Evolutionary conservation across 1,140 invertebrate genomes (phyloP), one percentile per base, ranked within the genome.

Genomic region (Orchestia grillus): DNA sequence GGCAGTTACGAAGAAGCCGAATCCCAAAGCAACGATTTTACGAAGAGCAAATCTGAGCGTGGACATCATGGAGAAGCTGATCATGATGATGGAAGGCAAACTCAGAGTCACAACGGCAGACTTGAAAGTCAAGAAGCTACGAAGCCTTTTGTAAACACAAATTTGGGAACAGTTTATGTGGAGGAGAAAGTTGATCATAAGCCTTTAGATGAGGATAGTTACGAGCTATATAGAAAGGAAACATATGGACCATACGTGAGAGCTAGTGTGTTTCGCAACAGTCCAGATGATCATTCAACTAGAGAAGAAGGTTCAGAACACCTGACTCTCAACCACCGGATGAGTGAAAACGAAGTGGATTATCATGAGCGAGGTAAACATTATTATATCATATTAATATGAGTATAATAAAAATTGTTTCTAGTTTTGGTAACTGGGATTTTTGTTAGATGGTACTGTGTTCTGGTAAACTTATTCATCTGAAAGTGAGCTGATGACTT

Each of bases 151-250:
- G 62, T 3, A 15, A 77, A 36, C 36, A 3, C 28, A 77, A 15
- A 77, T 77, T 53, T 53, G 19, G 28, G 62, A 77, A 36, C 28
- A 77, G 36, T 77, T 77, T 23, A 77, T 77, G 23, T 91, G 4
- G 6, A 94, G 40, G 44, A 47, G 40, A 44, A 44, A 6, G 44
- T 47, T 40, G 92, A 94, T 44, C 41, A 44, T 8, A 42, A 94
- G 16, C 40, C 43, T 6, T 40, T n/a, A 40, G 92, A 94, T 44
- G 43, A 28, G 36, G 92, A 94, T n/a, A 94, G 92, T 40, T 94
- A 94, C 44, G 92, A 94, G 36, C 36, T 94, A 44, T 94, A 94
- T 44, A 8, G 92, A n/a, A 94, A 47, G 44, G 92, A 94, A 47
- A 94, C 92, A 1, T 94, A 94, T 44, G 92, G 92, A 44, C 43